Evolutionary conservation across 2,888 invertebrate genomes (phyloP).

Genomic region (Amblyteles armatorius): DNA sequence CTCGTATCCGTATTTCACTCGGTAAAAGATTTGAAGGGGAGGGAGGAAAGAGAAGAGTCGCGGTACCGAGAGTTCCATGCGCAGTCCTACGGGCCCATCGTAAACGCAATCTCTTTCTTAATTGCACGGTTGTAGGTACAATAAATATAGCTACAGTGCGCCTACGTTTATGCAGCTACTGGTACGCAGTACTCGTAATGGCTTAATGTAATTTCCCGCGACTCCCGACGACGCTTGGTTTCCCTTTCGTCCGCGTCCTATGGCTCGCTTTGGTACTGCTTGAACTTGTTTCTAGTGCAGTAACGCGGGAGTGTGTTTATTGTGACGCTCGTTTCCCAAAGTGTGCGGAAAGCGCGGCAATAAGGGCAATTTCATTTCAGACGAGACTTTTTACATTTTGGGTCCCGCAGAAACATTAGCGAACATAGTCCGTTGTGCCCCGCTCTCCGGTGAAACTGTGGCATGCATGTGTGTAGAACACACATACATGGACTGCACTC

Average conservation of each 20-base stretch:
- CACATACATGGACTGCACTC: neutral
- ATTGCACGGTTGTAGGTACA: slow-evolving; percentile 36
- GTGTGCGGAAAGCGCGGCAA: neutral
- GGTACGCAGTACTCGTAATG: neutral
- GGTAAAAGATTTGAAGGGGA: slow-evolving; percentile 15
- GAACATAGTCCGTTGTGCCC: neutral
- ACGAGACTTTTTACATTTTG: neutral
- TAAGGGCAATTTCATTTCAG: neutral
- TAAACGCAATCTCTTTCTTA: slow-evolving; percentile 40
- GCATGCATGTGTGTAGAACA: too few species aligned
- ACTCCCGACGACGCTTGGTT: slow-evolving; percentile 56
- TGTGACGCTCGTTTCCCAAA: neutral
- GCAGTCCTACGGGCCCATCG: neutral
- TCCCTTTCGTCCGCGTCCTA: slow-evolving; percentile 62
- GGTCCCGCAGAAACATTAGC: too few species aligned
- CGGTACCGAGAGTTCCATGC: neutral
- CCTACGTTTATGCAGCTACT: slow-evolving; percentile 15
- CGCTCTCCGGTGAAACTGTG: too few species aligned
- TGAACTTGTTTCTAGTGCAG: slow-evolving; percentile 3
- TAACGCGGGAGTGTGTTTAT: neutral
- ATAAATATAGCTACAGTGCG: slow-evolving; percentile 6
- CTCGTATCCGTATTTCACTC: neutral
- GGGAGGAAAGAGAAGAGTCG: slow-evolving; percentile 6
- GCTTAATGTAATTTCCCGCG: slow-evolving; percentile 49
- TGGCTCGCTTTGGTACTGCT: slow-evolving; percentile 45